These are phyloP conservation scores for Coptotermes formosanus DNA, from an alignment of 1,140 invertebrate genomes.

Conservation along the genomic window DNA sequence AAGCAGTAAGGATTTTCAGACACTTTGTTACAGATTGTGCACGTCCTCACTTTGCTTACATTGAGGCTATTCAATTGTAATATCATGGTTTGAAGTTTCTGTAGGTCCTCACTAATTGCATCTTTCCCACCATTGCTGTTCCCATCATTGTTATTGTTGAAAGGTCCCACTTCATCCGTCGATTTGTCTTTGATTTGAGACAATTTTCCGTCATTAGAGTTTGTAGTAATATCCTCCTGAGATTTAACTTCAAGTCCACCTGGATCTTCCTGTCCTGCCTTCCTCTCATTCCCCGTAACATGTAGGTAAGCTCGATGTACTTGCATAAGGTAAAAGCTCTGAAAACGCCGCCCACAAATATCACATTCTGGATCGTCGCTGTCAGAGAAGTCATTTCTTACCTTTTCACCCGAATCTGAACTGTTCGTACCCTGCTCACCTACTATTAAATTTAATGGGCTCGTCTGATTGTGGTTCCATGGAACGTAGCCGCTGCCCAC, in stretches of 20 bases:
- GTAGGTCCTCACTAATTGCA: slow-evolving; percentile 70
- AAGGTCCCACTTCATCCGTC: not conserved
- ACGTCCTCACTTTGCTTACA: slow-evolving; percentile 51
- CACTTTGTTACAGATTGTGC: slow-evolving; percentile 58
- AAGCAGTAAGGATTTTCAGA: slow-evolving; percentile 58
- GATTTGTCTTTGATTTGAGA: slow-evolving; percentile 46
- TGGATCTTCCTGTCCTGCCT: slow-evolving; percentile 50
- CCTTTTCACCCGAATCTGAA: slow-evolving; percentile 36
- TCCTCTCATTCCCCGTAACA: slow-evolving; percentile 34
- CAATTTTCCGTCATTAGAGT: slow-evolving; percentile 41
- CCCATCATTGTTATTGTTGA: not conserved
- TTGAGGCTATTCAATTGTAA: slow-evolving; percentile 80
- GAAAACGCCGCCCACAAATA: slow-evolving; percentile 56
- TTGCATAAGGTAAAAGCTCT: slow-evolving; percentile 53
- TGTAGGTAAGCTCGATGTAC: slow-evolving; percentile 52
- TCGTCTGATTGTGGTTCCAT: slow-evolving; percentile 50
- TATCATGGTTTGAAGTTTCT: slow-evolving; percentile 89
- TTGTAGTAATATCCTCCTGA: not conserved
- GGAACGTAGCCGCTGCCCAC: slow-evolving; percentile 48
- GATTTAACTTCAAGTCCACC: not conserved
- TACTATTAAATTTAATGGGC: slow-evolving; percentile 63
- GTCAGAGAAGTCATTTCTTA: slow-evolving; percentile 41
- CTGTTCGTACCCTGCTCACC: slow-evolving; percentile 45
- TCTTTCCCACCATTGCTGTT: not conserved
- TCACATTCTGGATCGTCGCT: slow-evolving; percentile 53